Percentiles rank a stretch among this genome's conserved stretches.
Conservation (phyloP, 2,888 invertebrate genomes). For the Agrilus biguttatus region DNA sequence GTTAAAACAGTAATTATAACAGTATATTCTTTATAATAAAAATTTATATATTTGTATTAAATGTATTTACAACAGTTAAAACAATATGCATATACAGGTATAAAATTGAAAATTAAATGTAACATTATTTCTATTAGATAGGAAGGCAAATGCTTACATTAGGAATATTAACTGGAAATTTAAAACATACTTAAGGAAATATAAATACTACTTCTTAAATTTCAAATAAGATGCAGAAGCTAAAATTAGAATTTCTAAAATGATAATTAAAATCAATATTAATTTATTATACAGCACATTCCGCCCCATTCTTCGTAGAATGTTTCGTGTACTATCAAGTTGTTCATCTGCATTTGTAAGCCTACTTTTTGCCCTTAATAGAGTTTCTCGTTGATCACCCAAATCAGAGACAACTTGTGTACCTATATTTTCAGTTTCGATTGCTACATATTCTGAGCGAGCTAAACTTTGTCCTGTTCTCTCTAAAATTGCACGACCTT, state of each 20-base stretch:
- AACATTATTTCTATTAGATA: background rate
- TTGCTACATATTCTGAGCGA: slow-evolving; percentile 57
- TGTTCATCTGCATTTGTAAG: slow-evolving; percentile 58
- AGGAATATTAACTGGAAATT: background rate
- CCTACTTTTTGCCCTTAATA: slow-evolving; percentile 49
- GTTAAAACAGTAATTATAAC: too few species aligned
- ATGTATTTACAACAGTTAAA: too few species aligned
- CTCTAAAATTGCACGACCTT: slow-evolving; percentile 40
- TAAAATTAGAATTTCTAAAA: slow-evolving; percentile 54
- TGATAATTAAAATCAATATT: slow-evolving; percentile 55
- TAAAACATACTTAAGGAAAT: background rate
- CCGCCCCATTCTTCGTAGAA: slow-evolving; percentile 50
- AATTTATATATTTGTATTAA: too few species aligned
- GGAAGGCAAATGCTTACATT: background rate
- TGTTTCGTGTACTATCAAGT: slow-evolving; percentile 45
- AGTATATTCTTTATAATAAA: too few species aligned
- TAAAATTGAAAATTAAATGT: too few species aligned
- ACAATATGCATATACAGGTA: too few species aligned
- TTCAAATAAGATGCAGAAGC: slow-evolving; percentile 46
- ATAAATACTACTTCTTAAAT: slow-evolving; percentile 26
- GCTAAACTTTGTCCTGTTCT: slow-evolving; percentile 48
- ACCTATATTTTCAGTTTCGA: slow-evolving; percentile 69
- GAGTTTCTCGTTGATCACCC: slow-evolving; percentile 58
- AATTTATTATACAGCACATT: slow-evolving; percentile 64
- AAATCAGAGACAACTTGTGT: slow-evolving; percentile 63